phyloP scores from a whole-genome alignment of 2,888 invertebrate genomes.

The Pseudococcus longispinus region DNA sequence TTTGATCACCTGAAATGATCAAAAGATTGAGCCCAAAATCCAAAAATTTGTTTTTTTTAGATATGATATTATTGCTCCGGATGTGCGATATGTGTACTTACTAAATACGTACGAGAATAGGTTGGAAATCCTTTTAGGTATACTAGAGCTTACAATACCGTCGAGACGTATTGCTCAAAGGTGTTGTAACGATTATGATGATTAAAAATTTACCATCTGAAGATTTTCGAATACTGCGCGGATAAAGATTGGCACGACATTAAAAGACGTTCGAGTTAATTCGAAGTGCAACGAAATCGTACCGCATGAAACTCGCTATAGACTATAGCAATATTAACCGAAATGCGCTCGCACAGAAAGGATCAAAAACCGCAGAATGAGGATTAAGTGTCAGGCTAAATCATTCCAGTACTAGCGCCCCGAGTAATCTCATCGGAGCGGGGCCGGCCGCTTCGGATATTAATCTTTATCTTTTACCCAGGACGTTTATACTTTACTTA shows the following conservation, averaged over 20 bases:
- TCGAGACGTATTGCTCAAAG: not conserved
- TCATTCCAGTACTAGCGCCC: conserved; percentile 49
- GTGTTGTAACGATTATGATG: not conserved
- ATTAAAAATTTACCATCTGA: conserved; percentile 14
- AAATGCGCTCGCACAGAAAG: conserved; percentile 49
- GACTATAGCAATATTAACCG: conserved; percentile 45
- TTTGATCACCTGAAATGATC: too few species aligned
- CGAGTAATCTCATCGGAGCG: conserved; percentile 47
- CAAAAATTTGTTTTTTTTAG: too few species aligned
- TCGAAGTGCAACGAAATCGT: conserved; percentile 51
- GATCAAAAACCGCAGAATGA: conserved; percentile 50
- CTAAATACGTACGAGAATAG: too few species aligned
- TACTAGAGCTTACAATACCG: not conserved
- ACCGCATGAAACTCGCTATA: conserved; percentile 30
- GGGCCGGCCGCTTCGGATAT: conserved; percentile 44
- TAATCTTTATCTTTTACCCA: conserved; percentile 51
- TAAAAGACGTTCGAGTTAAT: conserved; percentile 46
- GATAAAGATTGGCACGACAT: conserved; percentile 39
- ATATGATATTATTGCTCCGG: too few species aligned
- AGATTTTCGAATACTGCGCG: conserved; percentile 10
- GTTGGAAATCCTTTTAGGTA: not conserved
- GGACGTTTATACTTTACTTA: conserved; percentile 51
- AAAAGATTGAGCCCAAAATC: too few species aligned
- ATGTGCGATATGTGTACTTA: too few species aligned
- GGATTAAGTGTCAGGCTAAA: conserved; percentile 52